Evolutionary conservation across 2,888 invertebrate genomes (phyloP).

Genomic region (Ecliptopera silaceata): DNA sequence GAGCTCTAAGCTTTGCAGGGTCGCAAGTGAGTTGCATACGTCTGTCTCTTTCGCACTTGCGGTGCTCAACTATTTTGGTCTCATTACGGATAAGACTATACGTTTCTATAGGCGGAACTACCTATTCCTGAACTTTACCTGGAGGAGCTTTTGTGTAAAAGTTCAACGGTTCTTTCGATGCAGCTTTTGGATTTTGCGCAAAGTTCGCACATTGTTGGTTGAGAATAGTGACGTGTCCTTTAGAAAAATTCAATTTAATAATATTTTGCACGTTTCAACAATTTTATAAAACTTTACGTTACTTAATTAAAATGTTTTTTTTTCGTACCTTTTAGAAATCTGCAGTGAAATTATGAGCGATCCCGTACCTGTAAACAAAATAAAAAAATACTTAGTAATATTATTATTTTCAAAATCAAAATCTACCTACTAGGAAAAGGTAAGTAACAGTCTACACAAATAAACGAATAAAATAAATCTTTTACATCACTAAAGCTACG

Average conservation of each 20-base stretch:
- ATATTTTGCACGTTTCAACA: neutral
- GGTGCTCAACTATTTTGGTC: slow-evolving; percentile 54
- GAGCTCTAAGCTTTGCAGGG: slow-evolving; percentile 77
- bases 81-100: slow-evolving; percentile 69
- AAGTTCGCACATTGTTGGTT: slow-evolving; percentile 36
- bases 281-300: no score
- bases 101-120: slow-evolving; percentile 76
- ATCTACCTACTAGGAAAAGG: neutral
- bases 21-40: slow-evolving; percentile 70
- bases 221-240: slow-evolving; percentile 28
- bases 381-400: neutral
- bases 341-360: slow-evolving; percentile 26
- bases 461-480: neutral
- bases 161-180: slow-evolving; percentile 77
- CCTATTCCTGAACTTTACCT: slow-evolving; percentile 78
- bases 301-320: no score
- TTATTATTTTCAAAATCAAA: neutral
- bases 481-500: slow-evolving; percentile 6
- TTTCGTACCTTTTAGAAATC: slow-evolving; percentile 2
- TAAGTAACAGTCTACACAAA: neutral
- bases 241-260: slow-evolving; percentile 10
- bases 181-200: slow-evolving; percentile 66
- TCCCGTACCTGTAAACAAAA: slow-evolving; percentile 47
- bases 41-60: slow-evolving; percentile 63
- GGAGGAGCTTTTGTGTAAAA: slow-evolving; percentile 80